Evolutionary conservation across 2,888 invertebrate genomes (phyloP).

Genomic region (Tenthredo amoena): DNA sequence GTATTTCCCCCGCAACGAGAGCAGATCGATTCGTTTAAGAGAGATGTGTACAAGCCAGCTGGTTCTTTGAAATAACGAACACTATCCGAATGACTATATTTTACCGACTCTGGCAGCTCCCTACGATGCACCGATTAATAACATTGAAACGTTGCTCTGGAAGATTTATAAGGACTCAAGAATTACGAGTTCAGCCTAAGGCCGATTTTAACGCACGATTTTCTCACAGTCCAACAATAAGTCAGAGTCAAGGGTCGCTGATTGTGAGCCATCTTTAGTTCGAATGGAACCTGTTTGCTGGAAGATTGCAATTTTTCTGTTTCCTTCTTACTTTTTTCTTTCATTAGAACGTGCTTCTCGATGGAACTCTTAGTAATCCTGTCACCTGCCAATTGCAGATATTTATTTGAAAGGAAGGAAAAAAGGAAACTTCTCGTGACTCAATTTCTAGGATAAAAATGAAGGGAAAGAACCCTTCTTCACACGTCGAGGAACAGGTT

Average conservation of each 20-base stretch:
- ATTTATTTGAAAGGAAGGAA: not conserved
- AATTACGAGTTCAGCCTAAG: constrained; percentile 45
- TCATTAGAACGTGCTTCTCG: constrained; percentile 48
- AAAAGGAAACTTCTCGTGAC: constrained; percentile 6
- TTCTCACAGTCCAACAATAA: constrained; percentile 37
- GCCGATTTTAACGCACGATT: constrained; percentile 42
- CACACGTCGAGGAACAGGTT: not conserved
- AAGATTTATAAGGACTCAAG: constrained; percentile 38
- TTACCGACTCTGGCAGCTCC: constrained; percentile 36
- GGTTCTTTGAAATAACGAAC: constrained; percentile 34
- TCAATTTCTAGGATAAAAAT: not conserved
- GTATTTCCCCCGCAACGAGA: constrained; percentile 8
- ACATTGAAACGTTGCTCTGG: constrained; percentile 23
- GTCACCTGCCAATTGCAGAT: constrained; percentile 27
- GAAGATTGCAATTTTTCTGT: constrained; percentile 44
- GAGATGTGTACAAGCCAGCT: not conserved
- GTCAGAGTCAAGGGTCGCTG: constrained; percentile 34
- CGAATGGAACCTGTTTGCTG: not conserved
- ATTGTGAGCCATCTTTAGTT: constrained; percentile 5
- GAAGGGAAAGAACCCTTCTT: not conserved
- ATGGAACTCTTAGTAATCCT: not conserved
- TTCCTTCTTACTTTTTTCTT: constrained; percentile 49
- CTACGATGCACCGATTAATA: constrained; percentile 48
- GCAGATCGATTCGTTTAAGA: constrained; percentile 11
- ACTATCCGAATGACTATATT: constrained; percentile 41